Percentiles rank a stretch among this genome's conserved stretches.
Evolutionary conservation across 2,888 invertebrate genomes (phyloP).

Genomic region (Leptinotarsa rubiginosa): DNA sequence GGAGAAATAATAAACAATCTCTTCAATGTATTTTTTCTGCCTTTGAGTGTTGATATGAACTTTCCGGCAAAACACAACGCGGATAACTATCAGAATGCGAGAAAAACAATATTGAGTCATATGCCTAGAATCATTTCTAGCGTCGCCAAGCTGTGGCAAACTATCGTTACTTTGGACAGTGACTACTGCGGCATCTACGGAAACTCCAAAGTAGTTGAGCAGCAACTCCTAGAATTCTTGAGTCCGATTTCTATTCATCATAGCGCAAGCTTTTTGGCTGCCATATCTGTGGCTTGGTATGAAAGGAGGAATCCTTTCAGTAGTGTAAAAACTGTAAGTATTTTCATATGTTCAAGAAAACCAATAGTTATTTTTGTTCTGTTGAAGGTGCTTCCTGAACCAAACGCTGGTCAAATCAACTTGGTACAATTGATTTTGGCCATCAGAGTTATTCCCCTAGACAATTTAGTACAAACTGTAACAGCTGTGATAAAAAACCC

Average conservation of each 20-base stretch:
- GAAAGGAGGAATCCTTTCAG: conserved; percentile 72
- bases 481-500: conserved; percentile 86
- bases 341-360: neutral
- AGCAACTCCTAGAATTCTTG: conserved; percentile 83
- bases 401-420: conserved; percentile 77
- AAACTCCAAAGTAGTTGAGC: conserved; percentile 77
- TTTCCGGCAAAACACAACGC: conserved; percentile 62
- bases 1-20: conserved; percentile 84
- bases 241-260: conserved; percentile 88
- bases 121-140: conserved; percentile 85
- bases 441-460: conserved; percentile 85
- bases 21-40: conserved; percentile 83
- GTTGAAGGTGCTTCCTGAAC: conserved; percentile 71
- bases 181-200: conserved; percentile 72
- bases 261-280: conserved; percentile 82
- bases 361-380: neutral
- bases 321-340: conserved; percentile 66
- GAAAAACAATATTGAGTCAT: conserved; percentile 81
- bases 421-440: conserved; percentile 84
- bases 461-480: conserved; percentile 84
- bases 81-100: conserved; percentile 70
- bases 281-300: conserved; percentile 88
- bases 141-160: conserved; percentile 84
- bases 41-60: conserved; percentile 65
- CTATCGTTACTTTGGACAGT: conserved; percentile 66